Conservation (phyloP, 2,888 invertebrate genomes). For the Platycheirus rosarum region DNA sequence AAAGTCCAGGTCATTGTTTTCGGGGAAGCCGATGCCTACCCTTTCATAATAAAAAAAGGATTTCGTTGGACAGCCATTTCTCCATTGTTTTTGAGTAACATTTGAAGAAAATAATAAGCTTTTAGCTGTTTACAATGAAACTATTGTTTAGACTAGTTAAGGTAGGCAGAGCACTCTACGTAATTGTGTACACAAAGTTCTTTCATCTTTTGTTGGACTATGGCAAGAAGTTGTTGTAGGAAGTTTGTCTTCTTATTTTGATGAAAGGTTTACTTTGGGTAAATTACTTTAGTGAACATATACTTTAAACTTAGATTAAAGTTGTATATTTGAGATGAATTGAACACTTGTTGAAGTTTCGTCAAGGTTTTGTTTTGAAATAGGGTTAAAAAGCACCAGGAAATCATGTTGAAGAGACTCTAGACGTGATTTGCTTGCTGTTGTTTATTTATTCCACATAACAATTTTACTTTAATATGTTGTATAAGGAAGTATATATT, state of each 20-base stretch:
- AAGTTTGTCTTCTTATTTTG: conserved; percentile 27
- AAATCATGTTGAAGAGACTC: no score
- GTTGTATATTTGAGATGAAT: conserved; percentile 15
- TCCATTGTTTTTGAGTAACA: conserved; percentile 28
- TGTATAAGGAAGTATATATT: no score
- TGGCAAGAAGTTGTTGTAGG: conserved; percentile 44
- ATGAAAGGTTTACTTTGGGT: conserved; percentile 31
- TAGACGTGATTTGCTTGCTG: not conserved
- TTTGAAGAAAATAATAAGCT: conserved; percentile 67
- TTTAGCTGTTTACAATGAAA: conserved; percentile 34
- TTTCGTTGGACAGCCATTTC: not conserved
- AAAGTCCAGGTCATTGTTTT: conserved; percentile 49
- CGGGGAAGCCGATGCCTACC: not conserved
- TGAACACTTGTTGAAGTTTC: conserved; percentile 25
- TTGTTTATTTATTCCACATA: not conserved
- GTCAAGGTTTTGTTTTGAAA: not conserved
- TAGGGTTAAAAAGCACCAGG: no score
- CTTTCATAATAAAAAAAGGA: not conserved
- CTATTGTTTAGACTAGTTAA: not conserved
- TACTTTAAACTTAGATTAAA: conserved; percentile 57
- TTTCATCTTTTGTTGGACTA: conserved; percentile 1
- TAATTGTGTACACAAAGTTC: conserved; percentile 30
- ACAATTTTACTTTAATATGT: no score
- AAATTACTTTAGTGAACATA: conserved; percentile 50
- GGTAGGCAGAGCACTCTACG: conserved; percentile 7